phyloP scores from a whole-genome alignment of 2,113 vertebrate genomes.

The Silurus asotus region DNA sequence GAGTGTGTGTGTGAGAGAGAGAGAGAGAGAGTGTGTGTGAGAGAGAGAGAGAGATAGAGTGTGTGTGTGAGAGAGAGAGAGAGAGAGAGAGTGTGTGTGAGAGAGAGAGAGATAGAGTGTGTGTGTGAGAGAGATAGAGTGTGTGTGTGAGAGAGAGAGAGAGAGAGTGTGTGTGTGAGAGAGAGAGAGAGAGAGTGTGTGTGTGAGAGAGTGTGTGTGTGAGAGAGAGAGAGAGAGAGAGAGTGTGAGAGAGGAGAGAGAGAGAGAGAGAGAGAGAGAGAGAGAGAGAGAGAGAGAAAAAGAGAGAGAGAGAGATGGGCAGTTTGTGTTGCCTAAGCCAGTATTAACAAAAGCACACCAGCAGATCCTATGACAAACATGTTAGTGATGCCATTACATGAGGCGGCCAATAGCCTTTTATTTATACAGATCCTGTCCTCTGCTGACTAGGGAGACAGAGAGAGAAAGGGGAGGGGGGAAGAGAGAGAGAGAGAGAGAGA shows the following conservation, averaged over 20 bases:
- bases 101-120: not conserved
- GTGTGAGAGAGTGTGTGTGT: too few relatives aligned
- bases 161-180: not conserved
- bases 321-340: constrained; percentile 28
- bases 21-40: not conserved
- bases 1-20: too few relatives aligned
- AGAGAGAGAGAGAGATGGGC: not conserved
- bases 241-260: not conserved
- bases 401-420: constrained; percentile 24
- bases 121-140: too few relatives aligned
- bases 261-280: not conserved
- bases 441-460: constrained; percentile 11
- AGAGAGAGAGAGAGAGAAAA: constrained; percentile 3
- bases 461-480: not conserved
- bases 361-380: constrained; percentile 56
- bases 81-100: not conserved
- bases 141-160: not conserved
- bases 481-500: not conserved
- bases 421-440: constrained; percentile 37
- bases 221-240: not conserved
- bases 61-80: not conserved
- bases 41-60: not conserved
- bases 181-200: constrained; percentile 7
- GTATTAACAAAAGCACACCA: constrained; percentile 50
- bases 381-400: constrained; percentile 37